Percentiles rank a stretch among this genome's conserved stretches.
These are phyloP conservation scores for Pelecanoides urinatrix DNA, from an alignment of 2,113 vertebrate genomes.

Conservation along the genomic window DNA sequence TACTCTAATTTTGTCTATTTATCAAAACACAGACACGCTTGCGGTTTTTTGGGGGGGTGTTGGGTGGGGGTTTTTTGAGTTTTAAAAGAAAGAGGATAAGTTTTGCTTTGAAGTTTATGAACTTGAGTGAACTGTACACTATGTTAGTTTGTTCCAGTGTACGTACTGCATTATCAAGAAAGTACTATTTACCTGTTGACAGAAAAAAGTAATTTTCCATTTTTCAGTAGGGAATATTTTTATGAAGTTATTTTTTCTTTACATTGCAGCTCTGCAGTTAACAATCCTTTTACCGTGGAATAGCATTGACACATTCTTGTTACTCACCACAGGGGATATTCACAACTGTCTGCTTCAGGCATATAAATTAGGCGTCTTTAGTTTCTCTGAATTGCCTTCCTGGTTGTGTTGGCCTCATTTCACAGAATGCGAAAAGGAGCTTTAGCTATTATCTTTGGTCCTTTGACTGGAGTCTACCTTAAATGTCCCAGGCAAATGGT, in stretches of 20 bases:
- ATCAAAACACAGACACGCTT: not conserved
- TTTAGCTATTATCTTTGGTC: not conserved
- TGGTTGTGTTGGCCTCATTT: constrained; percentile 7
- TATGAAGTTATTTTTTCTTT: constrained; percentile 11
- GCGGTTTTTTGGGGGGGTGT: accelerated
- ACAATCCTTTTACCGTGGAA: constrained; percentile 2
- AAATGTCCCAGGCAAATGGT: not conserved
- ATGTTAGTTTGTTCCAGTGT: not conserved
- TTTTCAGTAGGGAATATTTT: not conserved
- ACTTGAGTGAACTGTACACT: not conserved
- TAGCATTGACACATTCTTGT: constrained; percentile 25
- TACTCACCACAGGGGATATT: constrained; percentile 25
- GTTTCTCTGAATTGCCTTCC: not conserved
- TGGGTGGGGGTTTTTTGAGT: not conserved
- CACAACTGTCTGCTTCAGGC: constrained; percentile 27
- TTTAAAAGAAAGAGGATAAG: not conserved
- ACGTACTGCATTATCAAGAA: not conserved
- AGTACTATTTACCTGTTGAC: not conserved
- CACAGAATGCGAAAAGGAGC: not conserved
- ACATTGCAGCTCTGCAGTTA: not conserved
- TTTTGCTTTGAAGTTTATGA: not conserved
- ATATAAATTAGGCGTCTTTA: constrained; percentile 26
- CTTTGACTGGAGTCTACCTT: not conserved
- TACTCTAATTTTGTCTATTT: not conserved
- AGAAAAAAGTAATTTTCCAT: not conserved